Evolutionary conservation across 2,113 vertebrate species (phyloP).

Genomic region (Gobio gobio): DNA sequence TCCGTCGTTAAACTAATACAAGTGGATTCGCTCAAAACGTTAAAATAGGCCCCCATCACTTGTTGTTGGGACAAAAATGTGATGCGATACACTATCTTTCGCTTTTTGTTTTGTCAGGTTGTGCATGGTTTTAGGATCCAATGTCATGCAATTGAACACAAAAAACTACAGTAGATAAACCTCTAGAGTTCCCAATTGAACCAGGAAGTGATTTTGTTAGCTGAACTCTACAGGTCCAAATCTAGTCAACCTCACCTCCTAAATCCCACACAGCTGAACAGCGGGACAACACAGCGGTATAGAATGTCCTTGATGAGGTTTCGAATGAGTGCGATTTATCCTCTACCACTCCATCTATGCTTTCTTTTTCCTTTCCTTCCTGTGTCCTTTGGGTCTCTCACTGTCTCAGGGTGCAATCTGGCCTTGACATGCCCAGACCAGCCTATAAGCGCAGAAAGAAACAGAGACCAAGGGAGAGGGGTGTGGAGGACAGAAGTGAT

Average conservation of each 20-base stretch:
- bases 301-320: constrained; percentile 24
- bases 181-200: not conserved
- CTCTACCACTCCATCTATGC: constrained; percentile 10
- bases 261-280: constrained; percentile 42
- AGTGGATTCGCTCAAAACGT: too few species aligned
- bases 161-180: not conserved
- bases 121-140: not conserved
- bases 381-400: constrained; percentile 36
- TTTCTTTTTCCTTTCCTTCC: constrained; percentile 10
- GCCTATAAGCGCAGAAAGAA: constrained; percentile 44
- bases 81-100: not conserved
- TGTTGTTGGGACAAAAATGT: not conserved
- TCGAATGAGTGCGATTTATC: constrained; percentile 42
- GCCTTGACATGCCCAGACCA: constrained; percentile 68
- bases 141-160: not conserved
- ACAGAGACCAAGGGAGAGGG: constrained; percentile 1
- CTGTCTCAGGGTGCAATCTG: constrained; percentile 58
- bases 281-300: constrained; percentile 22
- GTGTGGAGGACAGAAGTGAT: constrained; percentile 31
- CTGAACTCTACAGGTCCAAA: constrained; percentile 15
- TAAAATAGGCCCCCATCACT: not conserved
- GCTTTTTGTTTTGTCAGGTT: not conserved
- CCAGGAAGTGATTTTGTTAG: constrained; percentile 2
- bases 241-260: constrained; percentile 10
- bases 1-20: too few species aligned